Percentiles rank a stretch among this genome's conserved stretches.
Conservation (phyloP, 1,140 invertebrate genomes). For the Pristionchus pacificus region DNA sequence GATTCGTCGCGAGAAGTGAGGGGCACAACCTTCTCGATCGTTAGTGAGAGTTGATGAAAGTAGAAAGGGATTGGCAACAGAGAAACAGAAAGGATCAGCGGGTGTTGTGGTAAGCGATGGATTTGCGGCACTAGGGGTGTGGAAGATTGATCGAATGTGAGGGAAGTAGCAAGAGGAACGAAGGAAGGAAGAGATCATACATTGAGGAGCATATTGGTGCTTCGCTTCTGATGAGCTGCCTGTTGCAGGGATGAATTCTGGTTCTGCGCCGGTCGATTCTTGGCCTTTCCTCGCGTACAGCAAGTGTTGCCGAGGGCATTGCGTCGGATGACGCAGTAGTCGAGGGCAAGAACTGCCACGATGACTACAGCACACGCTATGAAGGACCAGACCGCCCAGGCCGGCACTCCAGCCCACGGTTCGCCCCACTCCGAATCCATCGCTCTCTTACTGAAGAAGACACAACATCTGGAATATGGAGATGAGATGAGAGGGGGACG, state of each 20-base stretch:
- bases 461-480: background rate
- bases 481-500: too few species aligned
- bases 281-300: slow-evolving; percentile 29
- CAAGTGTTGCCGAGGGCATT: slow-evolving; percentile 50
- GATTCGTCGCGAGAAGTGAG: background rate
- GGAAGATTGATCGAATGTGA: background rate
- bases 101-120: too few species aligned
- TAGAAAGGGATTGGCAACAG: background rate
- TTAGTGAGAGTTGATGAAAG: background rate
- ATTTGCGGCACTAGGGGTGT: too few species aligned
- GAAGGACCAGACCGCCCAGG: slow-evolving; percentile 51
- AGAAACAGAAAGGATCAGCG: too few species aligned
- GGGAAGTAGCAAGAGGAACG: background rate
- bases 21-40: background rate
- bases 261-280: slow-evolving; percentile 7
- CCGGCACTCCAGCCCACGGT: slow-evolving; percentile 20
- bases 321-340: slow-evolving; percentile 50
- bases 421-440: background rate
- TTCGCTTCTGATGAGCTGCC: slow-evolving; percentile 44
- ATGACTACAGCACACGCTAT: slow-evolving; percentile 41
- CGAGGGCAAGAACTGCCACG: slow-evolving; percentile 47
- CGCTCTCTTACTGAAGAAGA: background rate
- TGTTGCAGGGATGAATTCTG: slow-evolving; percentile 16
- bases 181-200: slow-evolving; percentile 23
- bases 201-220: slow-evolving; percentile 47